Percentiles rank a stretch among this genome's conserved stretches.
These are phyloP conservation scores for Latrodectus geometricus DNA, from an alignment of 1,140 invertebrate genomes.

Conservation along the genomic window DNA sequence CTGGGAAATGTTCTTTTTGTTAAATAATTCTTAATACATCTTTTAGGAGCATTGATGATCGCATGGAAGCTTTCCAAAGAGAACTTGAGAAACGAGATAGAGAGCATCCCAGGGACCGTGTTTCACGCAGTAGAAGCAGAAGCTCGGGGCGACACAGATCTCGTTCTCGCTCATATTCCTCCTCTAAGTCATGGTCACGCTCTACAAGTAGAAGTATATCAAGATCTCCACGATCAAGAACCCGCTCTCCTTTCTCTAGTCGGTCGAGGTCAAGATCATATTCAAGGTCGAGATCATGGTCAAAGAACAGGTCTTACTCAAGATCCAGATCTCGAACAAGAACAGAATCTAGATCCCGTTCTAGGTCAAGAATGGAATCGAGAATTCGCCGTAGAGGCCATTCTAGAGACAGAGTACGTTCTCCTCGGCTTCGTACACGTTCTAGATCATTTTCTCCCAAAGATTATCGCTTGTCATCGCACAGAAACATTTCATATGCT, in stretches of 20 bases:
- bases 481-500: conserved; percentile 18
- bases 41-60: conserved; percentile 80
- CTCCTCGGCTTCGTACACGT: conserved; percentile 10
- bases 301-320: conserved; percentile 64
- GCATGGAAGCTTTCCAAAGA: conserved; percentile 84
- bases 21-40: not conserved
- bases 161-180: conserved; percentile 37
- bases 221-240: conserved; percentile 59
- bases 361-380: conserved; percentile 63
- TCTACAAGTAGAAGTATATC: conserved; percentile 66
- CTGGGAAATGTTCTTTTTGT: no score
- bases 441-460: conserved; percentile 50
- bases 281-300: conserved; percentile 66
- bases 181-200: conserved; percentile 61
- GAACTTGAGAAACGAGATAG: conserved; percentile 73
- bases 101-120: not conserved
- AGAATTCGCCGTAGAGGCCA: conserved; percentile 32
- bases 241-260: conserved; percentile 40
- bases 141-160: conserved; percentile 53
- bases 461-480: conserved; percentile 11
- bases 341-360: conserved; percentile 62
- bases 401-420: conserved; percentile 28
- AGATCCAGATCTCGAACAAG: conserved; percentile 63
- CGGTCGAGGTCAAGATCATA: conserved; percentile 66
- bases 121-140: conserved; percentile 74